Conservation (phyloP, 2,888 invertebrate species). For the Meiosimyza platycephala region DNA sequence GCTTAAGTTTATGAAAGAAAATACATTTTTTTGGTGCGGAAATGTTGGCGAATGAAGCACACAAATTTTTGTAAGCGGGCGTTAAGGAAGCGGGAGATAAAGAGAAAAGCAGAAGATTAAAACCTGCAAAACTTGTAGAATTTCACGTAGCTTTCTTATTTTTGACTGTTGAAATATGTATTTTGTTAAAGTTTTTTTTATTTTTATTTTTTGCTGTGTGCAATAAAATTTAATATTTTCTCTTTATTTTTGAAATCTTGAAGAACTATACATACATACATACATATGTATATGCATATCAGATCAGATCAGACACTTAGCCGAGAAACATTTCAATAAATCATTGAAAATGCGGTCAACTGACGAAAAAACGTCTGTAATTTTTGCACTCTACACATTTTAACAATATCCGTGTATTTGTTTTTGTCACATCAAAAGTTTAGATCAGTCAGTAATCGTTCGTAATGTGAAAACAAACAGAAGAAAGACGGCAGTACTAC, state of each 20-base stretch:
- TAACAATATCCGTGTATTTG: neutral
- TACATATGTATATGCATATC: neutral
- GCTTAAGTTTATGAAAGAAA: neutral
- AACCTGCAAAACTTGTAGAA: constrained; percentile 18
- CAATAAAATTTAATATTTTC: neutral
- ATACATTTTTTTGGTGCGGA: constrained; percentile 8
- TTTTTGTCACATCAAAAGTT: neutral
- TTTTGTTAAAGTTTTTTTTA: neutral
- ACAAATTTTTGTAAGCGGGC: neutral
- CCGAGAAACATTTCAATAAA: too few relatives aligned
- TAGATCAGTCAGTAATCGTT: neutral
- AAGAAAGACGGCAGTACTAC: too few relatives aligned
- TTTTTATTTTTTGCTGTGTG: too few relatives aligned
- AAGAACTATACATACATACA: too few relatives aligned
- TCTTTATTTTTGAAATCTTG: neutral
- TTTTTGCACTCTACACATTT: neutral
- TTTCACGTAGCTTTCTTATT: constrained; percentile 22
- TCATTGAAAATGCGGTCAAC: too few relatives aligned
- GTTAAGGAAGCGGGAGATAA: neutral
- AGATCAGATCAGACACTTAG: neutral
- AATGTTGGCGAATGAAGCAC: neutral
- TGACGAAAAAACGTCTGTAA: neutral
- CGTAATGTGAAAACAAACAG: neutral
- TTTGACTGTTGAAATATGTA: neutral
- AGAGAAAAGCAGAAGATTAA: neutral